Evolutionary conservation across 2,797 vertebrate species (phyloP), one percentile per base, ranked within the genome.

Genomic region (Lemur catta): DNA sequence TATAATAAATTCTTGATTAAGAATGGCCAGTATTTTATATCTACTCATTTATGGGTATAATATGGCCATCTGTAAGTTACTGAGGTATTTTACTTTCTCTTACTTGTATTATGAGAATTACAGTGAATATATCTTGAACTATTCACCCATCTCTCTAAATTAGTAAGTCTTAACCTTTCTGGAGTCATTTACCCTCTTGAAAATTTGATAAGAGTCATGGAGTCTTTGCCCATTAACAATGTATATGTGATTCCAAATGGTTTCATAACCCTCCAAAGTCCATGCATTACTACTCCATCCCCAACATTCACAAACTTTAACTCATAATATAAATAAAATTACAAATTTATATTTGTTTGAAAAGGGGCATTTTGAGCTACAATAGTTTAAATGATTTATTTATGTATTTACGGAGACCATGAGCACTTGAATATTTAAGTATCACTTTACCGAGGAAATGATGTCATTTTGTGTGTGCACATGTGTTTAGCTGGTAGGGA

Each of bases 311-410:
- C 22, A 30, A n/a, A 18, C 5, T 26, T 61, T n/a, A 90, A 50
- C 0, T 43, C 26, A 30, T 63, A 33, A 94, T 82, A 61, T 89
- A 63, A 96, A 72, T 85, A 72, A 78, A 78, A 2, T 55, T 89
- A 33, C 11, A 75, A 20, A 86, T 93, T 85, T 82, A 8, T 86
- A 18, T 93, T 78, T 89, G 28, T 82, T 92, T 91, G 38, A 87
- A 81, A 89, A 59, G 38, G 57, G 2, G 4, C 43, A 55, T 48
- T 84, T 61, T 57, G 46, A 75, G 14, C n/a, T 75, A 13, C 13
- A 50, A 2, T 43, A 30, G 17, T 84, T 38, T 67, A 46, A 20
- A 76, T 89, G 14, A 63, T 76, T 59, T 85, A 2, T 82, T 63
- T 57, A 57, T 41, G 14, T 65, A 33, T 91, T 65, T 46, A 43